A percentile compares a stretch with the other conserved stretches of the same genome.
These are phyloP conservation scores for Phaonia tiefii DNA, from an alignment of 2,888 invertebrate genomes.

Conservation along the genomic window DNA sequence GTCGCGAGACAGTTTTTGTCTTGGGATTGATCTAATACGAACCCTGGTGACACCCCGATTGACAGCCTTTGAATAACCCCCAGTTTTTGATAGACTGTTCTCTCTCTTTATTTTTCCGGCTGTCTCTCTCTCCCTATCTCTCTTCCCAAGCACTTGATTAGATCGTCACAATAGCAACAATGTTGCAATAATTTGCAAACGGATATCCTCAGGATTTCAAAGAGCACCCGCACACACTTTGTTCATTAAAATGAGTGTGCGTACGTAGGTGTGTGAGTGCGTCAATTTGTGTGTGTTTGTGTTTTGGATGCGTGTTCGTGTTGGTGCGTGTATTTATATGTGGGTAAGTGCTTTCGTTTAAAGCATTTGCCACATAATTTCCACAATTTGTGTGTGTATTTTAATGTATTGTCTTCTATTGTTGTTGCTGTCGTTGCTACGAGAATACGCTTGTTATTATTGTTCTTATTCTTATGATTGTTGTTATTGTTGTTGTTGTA, in stretches of 20 bases:
- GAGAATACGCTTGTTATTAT: constrained; percentile 1
- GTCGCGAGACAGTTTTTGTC: too few relatives aligned
- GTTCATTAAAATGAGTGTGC: not conserved
- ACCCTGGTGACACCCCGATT: too few relatives aligned
- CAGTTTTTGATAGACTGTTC: too few relatives aligned
- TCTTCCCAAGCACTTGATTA: too few relatives aligned
- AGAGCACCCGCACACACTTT: constrained; percentile 12
- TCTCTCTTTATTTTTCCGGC: too few relatives aligned
- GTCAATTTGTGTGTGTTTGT: too few relatives aligned
- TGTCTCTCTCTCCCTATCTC: too few relatives aligned
- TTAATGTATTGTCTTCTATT: constrained; percentile 24
- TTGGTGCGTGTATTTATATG: too few relatives aligned
- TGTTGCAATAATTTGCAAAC: constrained; percentile 52
- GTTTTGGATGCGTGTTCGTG: too few relatives aligned
- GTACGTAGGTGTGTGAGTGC: too few relatives aligned
- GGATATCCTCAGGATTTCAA: constrained; percentile 53
- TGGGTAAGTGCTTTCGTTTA: constrained; percentile 28
- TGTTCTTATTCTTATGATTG: constrained; percentile 22
- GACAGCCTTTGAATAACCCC: too few relatives aligned
- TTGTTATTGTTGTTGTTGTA: constrained; percentile 27
- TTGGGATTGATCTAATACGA: too few relatives aligned
- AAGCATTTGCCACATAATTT: constrained; percentile 66
- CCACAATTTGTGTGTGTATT: constrained; percentile 56
- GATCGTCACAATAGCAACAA: constrained; percentile 34
- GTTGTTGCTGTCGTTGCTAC: constrained; percentile 6